Conservation (phyloP, 2,888 invertebrate species). For the Alviniconcha strummeri region DNA sequence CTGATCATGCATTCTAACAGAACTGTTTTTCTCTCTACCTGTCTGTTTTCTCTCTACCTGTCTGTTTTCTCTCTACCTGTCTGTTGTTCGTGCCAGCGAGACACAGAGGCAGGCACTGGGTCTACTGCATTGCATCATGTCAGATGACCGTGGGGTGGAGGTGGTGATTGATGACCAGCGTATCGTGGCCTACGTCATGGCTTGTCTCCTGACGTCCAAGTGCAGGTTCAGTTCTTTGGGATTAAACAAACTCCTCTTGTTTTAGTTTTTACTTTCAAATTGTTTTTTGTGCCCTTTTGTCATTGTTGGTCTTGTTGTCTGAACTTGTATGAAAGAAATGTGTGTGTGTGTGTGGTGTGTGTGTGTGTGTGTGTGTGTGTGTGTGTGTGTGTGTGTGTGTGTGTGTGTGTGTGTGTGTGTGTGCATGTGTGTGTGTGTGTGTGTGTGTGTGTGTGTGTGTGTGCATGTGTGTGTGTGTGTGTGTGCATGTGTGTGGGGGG, state of each 20-base stretch:
- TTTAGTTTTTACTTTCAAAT: neutral
- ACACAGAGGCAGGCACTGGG: slow-evolving; percentile 37
- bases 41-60: too few relatives aligned
- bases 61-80: too few relatives aligned
- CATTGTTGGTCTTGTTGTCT: neutral
- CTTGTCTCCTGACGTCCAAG: slow-evolving; percentile 54
- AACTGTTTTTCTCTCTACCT: too few relatives aligned
- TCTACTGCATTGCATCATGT: slow-evolving; percentile 35
- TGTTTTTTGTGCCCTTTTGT: neutral
- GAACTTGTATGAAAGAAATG: too few relatives aligned
- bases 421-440: too few relatives aligned
- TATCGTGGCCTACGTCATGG: slow-evolving; percentile 51
- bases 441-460: too few relatives aligned
- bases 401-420: too few relatives aligned
- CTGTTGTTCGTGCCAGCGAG: slow-evolving; percentile 30
- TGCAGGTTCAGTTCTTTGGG: slow-evolving; percentile 50
- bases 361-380: too few relatives aligned
- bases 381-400: too few relatives aligned
- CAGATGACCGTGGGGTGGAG: slow-evolving; percentile 44
- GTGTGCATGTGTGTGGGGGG: too few relatives aligned
- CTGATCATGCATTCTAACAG: too few relatives aligned
- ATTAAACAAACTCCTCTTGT: neutral
- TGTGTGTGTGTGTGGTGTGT: neutral
- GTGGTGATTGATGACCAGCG: slow-evolving; percentile 46
- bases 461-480: too few relatives aligned